phyloP scores from a whole-genome alignment of 2,797 vertebrate genomes.

The Takifugu ocellatus region DNA sequence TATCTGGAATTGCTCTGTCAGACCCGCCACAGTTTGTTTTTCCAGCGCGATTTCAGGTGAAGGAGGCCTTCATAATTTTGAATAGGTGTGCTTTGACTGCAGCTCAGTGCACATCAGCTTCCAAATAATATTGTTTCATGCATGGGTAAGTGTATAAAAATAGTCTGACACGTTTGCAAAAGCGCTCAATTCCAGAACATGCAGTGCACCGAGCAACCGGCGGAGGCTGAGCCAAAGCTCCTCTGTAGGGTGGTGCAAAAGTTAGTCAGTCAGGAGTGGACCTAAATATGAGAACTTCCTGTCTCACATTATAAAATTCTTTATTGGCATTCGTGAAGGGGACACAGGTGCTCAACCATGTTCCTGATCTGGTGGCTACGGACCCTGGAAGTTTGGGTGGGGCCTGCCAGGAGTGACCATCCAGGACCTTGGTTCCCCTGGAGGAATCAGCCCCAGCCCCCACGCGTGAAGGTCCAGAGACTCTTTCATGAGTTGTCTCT shows the following conservation, averaged over 20 bases:
- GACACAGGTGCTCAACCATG: background rate
- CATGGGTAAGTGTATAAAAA: constrained; percentile 38
- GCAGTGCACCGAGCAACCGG: background rate
- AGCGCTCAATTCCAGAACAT: constrained; percentile 3
- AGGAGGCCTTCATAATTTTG: constrained; percentile 42
- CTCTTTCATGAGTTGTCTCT: no score
- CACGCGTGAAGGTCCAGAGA: no score
- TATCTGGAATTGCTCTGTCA: constrained; percentile 61
- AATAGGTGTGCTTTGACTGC: constrained; percentile 41
- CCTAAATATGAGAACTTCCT: background rate
- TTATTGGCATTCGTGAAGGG: background rate
- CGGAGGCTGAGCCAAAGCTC: background rate
- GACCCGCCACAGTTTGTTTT: constrained; percentile 23
- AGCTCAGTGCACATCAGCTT: constrained; percentile 35
- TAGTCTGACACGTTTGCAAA: constrained; percentile 3
- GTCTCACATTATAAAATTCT: background rate
- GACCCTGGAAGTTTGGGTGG: background rate
- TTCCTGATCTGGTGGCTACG: background rate
- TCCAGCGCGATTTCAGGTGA: constrained; percentile 24
- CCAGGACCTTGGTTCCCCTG: background rate
- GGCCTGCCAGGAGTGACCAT: background rate
- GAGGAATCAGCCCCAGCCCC: no score
- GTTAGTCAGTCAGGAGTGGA: background rate
- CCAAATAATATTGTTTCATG: constrained; percentile 29
- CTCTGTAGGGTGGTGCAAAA: background rate